Conservation (phyloP, 2,113 vertebrate species). For the Etheostoma spectabile region DNA sequence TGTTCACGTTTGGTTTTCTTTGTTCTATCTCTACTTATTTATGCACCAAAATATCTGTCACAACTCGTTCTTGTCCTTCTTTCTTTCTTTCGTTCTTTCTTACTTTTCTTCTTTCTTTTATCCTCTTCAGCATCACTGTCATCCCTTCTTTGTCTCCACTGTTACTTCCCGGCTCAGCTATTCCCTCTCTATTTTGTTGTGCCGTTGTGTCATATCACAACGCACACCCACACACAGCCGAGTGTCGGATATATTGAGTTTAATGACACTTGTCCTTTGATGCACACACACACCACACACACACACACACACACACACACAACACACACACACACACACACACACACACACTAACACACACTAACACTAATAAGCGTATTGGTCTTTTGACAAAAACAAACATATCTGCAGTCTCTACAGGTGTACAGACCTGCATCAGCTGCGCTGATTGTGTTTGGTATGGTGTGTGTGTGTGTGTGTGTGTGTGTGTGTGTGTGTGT, state of each 20-base stretch:
- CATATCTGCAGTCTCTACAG: slow-evolving; percentile 7
- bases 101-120: not conserved
- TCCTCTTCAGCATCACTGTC: not conserved
- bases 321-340: too few relatives aligned
- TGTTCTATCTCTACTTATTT: not conserved
- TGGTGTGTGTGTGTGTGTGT: slow-evolving; percentile 28
- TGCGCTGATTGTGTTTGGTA: slow-evolving; percentile 10
- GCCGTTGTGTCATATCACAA: slow-evolving; percentile 19
- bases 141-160: not conserved
- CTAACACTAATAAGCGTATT: not conserved
- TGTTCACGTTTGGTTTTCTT: not conserved
- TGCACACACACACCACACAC: slow-evolving; percentile 1
- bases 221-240: not conserved
- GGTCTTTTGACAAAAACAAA: slow-evolving; percentile 5
- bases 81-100: slow-evolving; percentile 2
- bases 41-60: not conserved
- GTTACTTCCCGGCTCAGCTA: too few relatives aligned
- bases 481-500: slow-evolving; percentile 30
- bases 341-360: too few relatives aligned
- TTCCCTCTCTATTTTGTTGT: slow-evolving; percentile 36
- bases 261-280: slow-evolving; percentile 13
- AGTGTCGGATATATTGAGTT: slow-evolving; percentile 3
- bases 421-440: slow-evolving; percentile 31
- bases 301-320: not conserved
- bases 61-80: not conserved